Evolutionary conservation across 1,140 invertebrate species (phyloP), one percentile per base, ranked within the genome.

Genomic region (Ips nitidus): DNA sequence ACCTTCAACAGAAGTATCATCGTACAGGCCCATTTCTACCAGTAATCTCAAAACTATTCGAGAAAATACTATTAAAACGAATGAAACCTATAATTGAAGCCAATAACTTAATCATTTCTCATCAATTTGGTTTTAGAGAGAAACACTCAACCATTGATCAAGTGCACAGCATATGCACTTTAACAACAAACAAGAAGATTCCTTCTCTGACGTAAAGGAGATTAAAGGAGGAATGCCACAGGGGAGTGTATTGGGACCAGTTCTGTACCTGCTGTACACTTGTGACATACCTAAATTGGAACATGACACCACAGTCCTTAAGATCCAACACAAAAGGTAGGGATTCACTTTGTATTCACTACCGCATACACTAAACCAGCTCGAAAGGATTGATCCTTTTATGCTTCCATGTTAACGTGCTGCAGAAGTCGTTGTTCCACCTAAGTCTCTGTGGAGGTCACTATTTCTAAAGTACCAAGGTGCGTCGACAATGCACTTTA

Each of bases 401-500:
- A 39, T 52, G 22, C 22, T 22, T 22, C 22, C 22, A 22, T 0
- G 22, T 22, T 22, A 0, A 22, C 22, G 22, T 22, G 22, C 22
- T 22, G 22, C 22, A 22, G 22, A 22, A 7, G 22, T 47, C 60
- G 6, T 62, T 45, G 60, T 40, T n/a, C 36, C 38, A n/a, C 53
- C 52, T 39, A 64, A 52, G 41, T 73, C 71, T 6, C 55, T 53
- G 41, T 74, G 52, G 42, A 68, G 43, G 22, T 56, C 22, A 22
- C 22, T 22, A 0, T 22, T 22, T 22, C 22, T 22, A 22, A 22
- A 22, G 22, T 22, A 22, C 22, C 22, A 22, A 22, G 22, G 22
- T 22, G 22, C 22, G 22, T 22, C 22, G 22, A 22, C 22, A 22
- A 22, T 22, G 22, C 22, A 22, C 22, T 22, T 22, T 22, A 22